phyloP scores from a whole-genome alignment of 2,797 vertebrate genomes.

The Xyrichtys novacula region DNA sequence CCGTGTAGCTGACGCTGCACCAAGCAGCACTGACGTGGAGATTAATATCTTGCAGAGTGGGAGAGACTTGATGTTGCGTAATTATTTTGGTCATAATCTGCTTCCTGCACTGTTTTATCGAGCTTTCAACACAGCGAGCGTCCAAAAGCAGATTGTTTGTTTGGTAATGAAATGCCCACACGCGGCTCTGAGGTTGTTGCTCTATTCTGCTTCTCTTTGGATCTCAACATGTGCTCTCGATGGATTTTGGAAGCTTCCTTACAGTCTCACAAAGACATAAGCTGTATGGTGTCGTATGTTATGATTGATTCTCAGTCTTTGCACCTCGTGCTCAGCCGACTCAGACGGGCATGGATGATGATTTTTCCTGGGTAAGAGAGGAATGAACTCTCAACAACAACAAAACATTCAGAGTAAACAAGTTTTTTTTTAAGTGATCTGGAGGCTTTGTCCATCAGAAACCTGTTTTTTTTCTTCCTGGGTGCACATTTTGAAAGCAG shows the following conservation, averaged over 20 bases:
- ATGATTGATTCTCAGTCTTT: slow-evolving; percentile 57
- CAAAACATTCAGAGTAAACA: slow-evolving; percentile 15
- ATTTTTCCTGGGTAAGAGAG: slow-evolving; percentile 5
- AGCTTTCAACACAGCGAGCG: slow-evolving; percentile 30
- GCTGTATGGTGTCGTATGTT: slow-evolving; percentile 34
- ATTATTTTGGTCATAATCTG: slow-evolving; percentile 67
- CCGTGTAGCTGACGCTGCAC: slow-evolving; percentile 63
- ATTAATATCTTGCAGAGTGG: slow-evolving; percentile 44
- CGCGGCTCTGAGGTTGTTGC: slow-evolving; percentile 6
- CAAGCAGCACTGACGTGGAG: slow-evolving; percentile 51
- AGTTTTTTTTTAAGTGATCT: slow-evolving; percentile 20
- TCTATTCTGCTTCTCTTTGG: neutral
- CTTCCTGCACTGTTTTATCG: slow-evolving; percentile 62
- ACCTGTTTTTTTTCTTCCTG: slow-evolving; percentile 30
- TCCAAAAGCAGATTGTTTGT: slow-evolving; percentile 10
- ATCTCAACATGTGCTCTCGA: slow-evolving; percentile 11
- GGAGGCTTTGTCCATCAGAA: neutral
- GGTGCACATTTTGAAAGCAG: slow-evolving; percentile 27
- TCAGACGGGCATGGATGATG: slow-evolving; percentile 12
- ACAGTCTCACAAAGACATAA: slow-evolving; percentile 26
- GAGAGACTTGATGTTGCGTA: slow-evolving; percentile 60
- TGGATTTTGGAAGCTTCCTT: slow-evolving; percentile 22
- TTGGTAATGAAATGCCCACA: neutral
- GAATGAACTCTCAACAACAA: neutral
- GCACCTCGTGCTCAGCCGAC: slow-evolving; percentile 40